A percentile compares a stretch with the other conserved stretches of the same genome.
Evolutionary conservation across 2,888 invertebrate genomes (phyloP).

Genomic region (Matsumyia berberina): DNA sequence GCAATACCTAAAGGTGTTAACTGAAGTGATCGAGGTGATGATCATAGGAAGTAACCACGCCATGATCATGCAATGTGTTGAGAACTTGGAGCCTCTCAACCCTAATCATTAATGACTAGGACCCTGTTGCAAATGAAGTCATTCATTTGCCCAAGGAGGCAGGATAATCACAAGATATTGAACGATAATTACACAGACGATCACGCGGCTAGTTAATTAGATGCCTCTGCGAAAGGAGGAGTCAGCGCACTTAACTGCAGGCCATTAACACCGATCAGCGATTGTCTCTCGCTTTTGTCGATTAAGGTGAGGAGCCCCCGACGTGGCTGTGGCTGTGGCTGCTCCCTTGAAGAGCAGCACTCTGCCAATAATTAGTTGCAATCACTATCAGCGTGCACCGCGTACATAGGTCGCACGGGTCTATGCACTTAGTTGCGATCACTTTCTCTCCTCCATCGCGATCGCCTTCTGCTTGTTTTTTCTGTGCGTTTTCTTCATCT

Average conservation of each 20-base stretch:
- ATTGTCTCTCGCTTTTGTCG: neutral
- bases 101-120: neutral
- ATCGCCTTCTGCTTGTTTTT: constrained; percentile 75
- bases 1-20: constrained; percentile 58
- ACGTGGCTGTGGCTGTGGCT: too few relatives aligned
- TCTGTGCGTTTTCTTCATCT: constrained; percentile 78
- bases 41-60: constrained; percentile 48
- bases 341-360: constrained; percentile 14
- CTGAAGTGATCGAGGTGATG: constrained; percentile 48
- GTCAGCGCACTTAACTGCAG: constrained; percentile 43
- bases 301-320: constrained; percentile 46
- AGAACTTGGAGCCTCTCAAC: neutral
- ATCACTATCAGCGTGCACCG: constrained; percentile 46
- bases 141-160: constrained; percentile 24
- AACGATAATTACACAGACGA: constrained; percentile 27
- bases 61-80: constrained; percentile 3
- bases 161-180: constrained; percentile 19
- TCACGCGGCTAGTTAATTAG: constrained; percentile 33
- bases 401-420: constrained; percentile 56
- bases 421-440: constrained; percentile 69
- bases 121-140: constrained; percentile 30
- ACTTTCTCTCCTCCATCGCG: constrained; percentile 75
- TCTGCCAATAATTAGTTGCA: constrained; percentile 51
- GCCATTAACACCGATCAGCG: constrained; percentile 57
- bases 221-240: constrained; percentile 13